Evolutionary conservation across 2,888 invertebrate genomes (phyloP), one percentile per base, ranked within the genome.

Genomic region (Rhopalosiphum nymphaeae): DNA sequence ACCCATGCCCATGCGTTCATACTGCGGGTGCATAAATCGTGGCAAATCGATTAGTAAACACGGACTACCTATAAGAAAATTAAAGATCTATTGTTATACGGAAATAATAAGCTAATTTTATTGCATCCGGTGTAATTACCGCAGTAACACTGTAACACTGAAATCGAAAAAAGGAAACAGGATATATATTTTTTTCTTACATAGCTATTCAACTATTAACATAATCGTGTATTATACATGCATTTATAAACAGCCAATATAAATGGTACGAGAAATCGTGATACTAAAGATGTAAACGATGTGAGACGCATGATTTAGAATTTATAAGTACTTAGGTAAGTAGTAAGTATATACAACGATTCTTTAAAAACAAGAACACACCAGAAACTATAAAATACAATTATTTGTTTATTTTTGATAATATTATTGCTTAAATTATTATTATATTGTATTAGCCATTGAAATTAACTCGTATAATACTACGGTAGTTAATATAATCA

Each of bases 51-150:
- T 91, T 91, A 91, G 49, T 49, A 46, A 53, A 53, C 78, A 36
- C 9, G 29, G 42, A 85, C 53, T 56, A 91, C 53, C 84, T 56
- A 36, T 78, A 53, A 84, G 53, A 56, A 42, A 84, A 84, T 91
- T 53, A 42, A 29, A 91, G 44, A 53, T 91, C 91, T 91, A 91
- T 91, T 91, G 91, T 91, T 91, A 46, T 29, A 56, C 13, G 11
- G 9, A 85, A 91, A 91, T 91, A 84, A 91, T 56, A 78, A 78
- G 29, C 29, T 53, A 13, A 53, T 91, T 84, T 84, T 84, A 53
- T 91, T 91, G 26, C 84, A 84, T 91, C 91, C 91, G 91, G 91
- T 56, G 56, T 56, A 91, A 84, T 84, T 53, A 91, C n/a, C 53
- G 9, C 1, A 46, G 61, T 25, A 29, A 44, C 26, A 84, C 42